Conservation (phyloP, 2,797 vertebrate genomes). For the Hipposideros larvatus region DNA sequence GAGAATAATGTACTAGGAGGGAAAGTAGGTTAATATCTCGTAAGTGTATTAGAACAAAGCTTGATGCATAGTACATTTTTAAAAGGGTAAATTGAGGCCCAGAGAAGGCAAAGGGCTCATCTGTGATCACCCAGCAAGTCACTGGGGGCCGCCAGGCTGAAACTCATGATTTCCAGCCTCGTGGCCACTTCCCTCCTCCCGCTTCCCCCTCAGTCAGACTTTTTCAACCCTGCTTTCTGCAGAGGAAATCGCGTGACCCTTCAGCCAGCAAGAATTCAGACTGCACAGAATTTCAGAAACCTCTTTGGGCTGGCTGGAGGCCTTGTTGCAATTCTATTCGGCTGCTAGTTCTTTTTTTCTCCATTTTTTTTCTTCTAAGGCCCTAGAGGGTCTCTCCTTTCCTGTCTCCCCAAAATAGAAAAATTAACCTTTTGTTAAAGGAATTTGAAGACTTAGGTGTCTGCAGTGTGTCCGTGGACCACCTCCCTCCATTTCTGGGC, state of each 20-base stretch:
- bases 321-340: background rate
- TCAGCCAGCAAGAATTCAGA: conserved; percentile 69
- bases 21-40: background rate
- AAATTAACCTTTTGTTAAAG: conserved; percentile 31
- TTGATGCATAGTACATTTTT: background rate
- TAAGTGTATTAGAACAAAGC: background rate
- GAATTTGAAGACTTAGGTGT: conserved; percentile 32
- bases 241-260: conserved; percentile 81
- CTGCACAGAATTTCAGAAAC: conserved; percentile 66
- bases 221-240: conserved; percentile 59
- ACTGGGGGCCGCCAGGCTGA: conserved; percentile 7
- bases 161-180: conserved; percentile 63
- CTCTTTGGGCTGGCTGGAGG: conserved; percentile 57
- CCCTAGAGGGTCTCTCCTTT: conserved; percentile 21
- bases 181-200: background rate
- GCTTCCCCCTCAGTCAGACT: conserved; percentile 41
- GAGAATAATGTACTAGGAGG: background rate
- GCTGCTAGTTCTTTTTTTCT: background rate
- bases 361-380: background rate
- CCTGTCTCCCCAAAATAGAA: background rate
- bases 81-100: background rate
- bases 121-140: background rate
- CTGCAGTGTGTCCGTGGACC: background rate
- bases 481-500: background rate
- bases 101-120: background rate